These are phyloP conservation scores for Nothocercus nigrocapillus DNA, from an alignment of 2,113 vertebrate genomes.

Conservation along the genomic window DNA sequence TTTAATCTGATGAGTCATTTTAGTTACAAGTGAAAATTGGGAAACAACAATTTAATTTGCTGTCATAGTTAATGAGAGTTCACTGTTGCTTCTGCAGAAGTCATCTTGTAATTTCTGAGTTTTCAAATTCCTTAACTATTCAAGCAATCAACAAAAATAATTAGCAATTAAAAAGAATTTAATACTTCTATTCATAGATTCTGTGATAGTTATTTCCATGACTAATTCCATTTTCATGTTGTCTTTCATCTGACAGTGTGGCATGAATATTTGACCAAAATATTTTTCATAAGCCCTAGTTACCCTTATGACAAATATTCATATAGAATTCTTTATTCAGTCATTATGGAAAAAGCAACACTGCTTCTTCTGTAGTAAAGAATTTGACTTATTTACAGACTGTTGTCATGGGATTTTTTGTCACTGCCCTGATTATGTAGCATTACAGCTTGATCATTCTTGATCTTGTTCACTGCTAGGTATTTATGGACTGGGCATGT, in stretches of 20 bases:
- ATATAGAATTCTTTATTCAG: conserved; percentile 1
- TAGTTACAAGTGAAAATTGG: background rate
- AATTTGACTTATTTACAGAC: background rate
- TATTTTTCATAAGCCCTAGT: conserved; percentile 12
- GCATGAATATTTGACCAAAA: background rate
- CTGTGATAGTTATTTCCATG: background rate
- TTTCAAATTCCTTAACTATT: background rate
- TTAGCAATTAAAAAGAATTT: background rate
- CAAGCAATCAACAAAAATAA: background rate
- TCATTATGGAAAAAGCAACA: background rate
- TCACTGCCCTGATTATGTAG: background rate
- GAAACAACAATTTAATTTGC: background rate
- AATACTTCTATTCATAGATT: background rate
- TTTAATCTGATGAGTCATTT: background rate
- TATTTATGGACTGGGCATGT: background rate
- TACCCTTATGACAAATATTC: background rate
- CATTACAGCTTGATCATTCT: background rate
- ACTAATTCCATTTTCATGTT: conserved; percentile 11
- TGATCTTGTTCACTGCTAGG: background rate
- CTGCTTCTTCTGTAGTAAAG: background rate
- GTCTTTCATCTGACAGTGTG: background rate
- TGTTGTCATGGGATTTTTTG: background rate
- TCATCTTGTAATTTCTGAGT: background rate
- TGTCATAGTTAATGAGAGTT: background rate
- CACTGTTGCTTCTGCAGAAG: background rate